Evolutionary conservation across 2,888 invertebrate genomes (phyloP).

Genomic region (Netelia fuscicornis): DNA sequence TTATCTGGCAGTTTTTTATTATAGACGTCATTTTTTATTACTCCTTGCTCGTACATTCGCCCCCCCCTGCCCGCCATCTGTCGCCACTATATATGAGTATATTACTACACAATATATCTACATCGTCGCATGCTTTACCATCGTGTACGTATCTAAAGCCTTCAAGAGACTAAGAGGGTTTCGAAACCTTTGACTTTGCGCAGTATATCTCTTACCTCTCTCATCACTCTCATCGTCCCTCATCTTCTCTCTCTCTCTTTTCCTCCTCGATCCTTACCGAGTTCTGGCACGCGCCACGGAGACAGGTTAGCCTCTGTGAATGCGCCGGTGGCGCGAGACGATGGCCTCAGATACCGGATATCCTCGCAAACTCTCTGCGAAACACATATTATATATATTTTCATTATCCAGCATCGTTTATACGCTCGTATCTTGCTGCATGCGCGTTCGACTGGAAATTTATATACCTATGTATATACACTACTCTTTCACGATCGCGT

Average conservation of each 20-base stretch:
- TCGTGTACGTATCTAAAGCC: conserved; percentile 27
- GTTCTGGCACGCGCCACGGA: conserved; percentile 71
- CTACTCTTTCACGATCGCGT: conserved; percentile 55
- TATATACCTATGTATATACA: conserved; percentile 19
- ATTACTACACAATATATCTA: conserved; percentile 1
- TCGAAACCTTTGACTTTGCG: conserved; percentile 49
- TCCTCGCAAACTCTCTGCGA: conserved; percentile 65
- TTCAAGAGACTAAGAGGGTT: conserved; percentile 20
- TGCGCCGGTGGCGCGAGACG: conserved; percentile 49
- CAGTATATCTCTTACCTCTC: conserved; percentile 43
- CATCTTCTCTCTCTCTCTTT: conserved; percentile 22
- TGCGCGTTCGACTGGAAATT: conserved; percentile 23
- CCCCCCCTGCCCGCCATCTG: background rate
- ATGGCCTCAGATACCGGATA: conserved; percentile 70
- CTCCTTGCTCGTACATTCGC: conserved; percentile 18
- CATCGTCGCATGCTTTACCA: background rate
- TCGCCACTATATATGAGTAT: conserved; percentile 20
- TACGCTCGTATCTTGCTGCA: conserved; percentile 20
- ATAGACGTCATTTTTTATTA: conserved; percentile 55
- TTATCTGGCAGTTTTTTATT: conserved; percentile 50
- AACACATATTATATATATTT: conserved; percentile 34
- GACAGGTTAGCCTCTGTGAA: conserved; percentile 68
- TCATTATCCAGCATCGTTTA: conserved; percentile 1
- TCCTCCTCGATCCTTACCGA: conserved; percentile 52
- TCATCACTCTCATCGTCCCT: conserved; percentile 44